Evolutionary conservation across 2,113 vertebrate genomes (phyloP), one percentile per base, ranked within the genome.

Genomic region (Ondatra zibethicus): DNA sequence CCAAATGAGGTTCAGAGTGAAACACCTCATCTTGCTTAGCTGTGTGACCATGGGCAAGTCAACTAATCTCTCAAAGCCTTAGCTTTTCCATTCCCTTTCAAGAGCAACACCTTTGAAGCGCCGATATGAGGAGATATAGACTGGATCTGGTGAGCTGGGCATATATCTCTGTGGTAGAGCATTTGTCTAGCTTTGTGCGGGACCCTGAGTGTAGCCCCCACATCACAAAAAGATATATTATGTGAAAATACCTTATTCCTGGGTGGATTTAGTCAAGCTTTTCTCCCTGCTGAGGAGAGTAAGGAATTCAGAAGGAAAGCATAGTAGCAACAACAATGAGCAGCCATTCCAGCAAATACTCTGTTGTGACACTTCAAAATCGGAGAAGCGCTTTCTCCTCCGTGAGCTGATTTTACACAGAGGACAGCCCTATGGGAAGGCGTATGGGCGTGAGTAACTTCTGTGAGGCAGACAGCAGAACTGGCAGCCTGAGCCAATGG

Each of bases 271-370:
- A 11, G 31, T 36, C 93, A 84, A 39, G 7, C 4, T 33, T 92
- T 84, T 92, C 33, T 65, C 91, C 42, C 45, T 73, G 52, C 45
- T 66, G 52, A 92, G 58, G 23, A 92, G 65, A 95, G 31, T 92
- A 58, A 92, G 92, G 75, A 92, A 93, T 47, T 76, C 47, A 52
- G 70, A 87, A 91, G 31, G 36, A 92, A 78, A 61, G 81, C 42
- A 13, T 75, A 47, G 84, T 63, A 80, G 73, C 27, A 12, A 82
- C 7, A 89, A 16, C 52, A 42, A 33, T 55, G 65, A 78, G 36
- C 89, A 52, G 55, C 23, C 39, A 19, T 88, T n/a, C 65, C 21
- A 82, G 42, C 45, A 73, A 77, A 16, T 16, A 82, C 42, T 45
- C 19, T 8, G 0, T 29, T 82, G 61, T 81, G 65, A 65, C 63